These are phyloP conservation scores for Xiphophorus hellerii DNA, from an alignment of 2,113 vertebrate genomes.

Conservation along the genomic window DNA sequence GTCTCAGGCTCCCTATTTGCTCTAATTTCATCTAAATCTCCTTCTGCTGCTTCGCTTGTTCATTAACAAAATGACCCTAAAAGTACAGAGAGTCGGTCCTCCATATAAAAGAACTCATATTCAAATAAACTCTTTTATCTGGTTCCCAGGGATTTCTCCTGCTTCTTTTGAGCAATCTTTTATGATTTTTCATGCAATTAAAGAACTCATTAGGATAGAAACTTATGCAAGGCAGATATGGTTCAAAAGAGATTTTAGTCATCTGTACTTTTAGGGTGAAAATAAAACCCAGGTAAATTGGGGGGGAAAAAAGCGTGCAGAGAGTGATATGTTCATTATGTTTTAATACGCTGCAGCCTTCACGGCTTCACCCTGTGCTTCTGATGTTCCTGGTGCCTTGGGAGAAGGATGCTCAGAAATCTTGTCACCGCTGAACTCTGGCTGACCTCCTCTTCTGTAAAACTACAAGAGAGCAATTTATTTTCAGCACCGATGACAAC, in stretches of 20 bases:
- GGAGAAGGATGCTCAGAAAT: conserved; percentile 36
- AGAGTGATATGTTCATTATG: not conserved
- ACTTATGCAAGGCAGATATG: not conserved
- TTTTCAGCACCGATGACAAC: conserved; percentile 42
- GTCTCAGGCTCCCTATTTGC: not conserved
- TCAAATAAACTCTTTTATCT: not conserved
- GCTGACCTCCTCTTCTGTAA: conserved; percentile 51
- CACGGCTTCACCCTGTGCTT: conserved; percentile 26
- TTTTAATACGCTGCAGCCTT: conserved; percentile 3
- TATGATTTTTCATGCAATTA: not conserved
- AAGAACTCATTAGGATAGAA: conserved; percentile 1
- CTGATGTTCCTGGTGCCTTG: conserved; percentile 38
- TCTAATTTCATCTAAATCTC: not conserved
- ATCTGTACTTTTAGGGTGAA: not conserved
- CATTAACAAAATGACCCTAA: not conserved
- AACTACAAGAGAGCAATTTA: conserved; percentile 45
- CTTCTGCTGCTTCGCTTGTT: not conserved
- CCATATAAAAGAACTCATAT: not conserved
- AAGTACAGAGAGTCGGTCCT: too few species aligned
- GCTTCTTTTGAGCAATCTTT: conserved; percentile 4
- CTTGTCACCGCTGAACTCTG: conserved; percentile 59
- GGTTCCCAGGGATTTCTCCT: not conserved
- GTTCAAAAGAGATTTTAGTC: not conserved
- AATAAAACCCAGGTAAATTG: not conserved
- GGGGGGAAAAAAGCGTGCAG: not conserved